Percentiles rank a stretch among this genome's conserved stretches.
phyloP scores from a whole-genome alignment of 2,888 invertebrate species.

The Carpatolechia fugitivella region DNA sequence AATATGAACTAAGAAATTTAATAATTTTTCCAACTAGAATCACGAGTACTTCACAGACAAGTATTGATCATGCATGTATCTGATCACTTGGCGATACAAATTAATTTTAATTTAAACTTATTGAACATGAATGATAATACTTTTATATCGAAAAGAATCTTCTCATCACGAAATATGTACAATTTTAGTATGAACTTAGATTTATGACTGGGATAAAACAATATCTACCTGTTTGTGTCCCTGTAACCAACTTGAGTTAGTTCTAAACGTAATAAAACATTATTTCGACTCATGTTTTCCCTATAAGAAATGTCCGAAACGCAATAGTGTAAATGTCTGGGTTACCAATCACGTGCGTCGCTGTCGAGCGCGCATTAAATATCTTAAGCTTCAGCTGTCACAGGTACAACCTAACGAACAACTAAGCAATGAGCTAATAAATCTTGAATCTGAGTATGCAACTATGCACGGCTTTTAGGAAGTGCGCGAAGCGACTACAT shows the following conservation, averaged over 20 bases:
- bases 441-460: background rate
- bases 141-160: background rate
- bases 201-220: background rate
- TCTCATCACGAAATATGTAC: background rate
- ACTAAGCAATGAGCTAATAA: background rate
- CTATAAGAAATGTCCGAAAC: background rate
- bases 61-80: background rate
- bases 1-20: background rate
- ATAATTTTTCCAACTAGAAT: background rate
- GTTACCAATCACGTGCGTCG: background rate
- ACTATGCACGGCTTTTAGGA: background rate
- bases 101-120: background rate
- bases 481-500: background rate
- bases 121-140: background rate
- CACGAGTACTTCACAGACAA: background rate
- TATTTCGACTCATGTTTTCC: background rate
- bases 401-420: background rate
- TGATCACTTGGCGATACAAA: background rate
- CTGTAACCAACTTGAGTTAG: background rate
- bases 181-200: background rate
- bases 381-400: background rate
- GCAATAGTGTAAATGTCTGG: background rate
- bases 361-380: background rate
- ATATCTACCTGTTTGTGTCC: background rate
- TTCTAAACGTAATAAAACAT: background rate